Conservation (phyloP, 2,113 vertebrate genomes). For the Orcinus orca region DNA sequence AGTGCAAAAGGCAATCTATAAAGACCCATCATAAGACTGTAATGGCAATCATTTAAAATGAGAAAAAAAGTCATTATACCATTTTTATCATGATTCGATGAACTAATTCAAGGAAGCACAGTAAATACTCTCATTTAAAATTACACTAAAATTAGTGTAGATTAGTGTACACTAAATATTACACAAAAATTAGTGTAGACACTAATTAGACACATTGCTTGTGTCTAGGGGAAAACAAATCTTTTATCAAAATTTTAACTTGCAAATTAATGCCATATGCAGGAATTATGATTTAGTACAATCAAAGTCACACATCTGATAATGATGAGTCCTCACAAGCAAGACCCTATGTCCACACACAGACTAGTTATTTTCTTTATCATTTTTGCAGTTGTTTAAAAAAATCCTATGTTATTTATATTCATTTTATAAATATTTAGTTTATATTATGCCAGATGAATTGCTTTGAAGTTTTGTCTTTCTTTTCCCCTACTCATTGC, state of each 20-base stretch:
- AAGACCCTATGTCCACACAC: not conserved
- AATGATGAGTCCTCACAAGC: not conserved
- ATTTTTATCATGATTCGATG: conserved; percentile 9
- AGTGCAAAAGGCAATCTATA: not conserved
- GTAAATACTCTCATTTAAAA: conserved; percentile 36
- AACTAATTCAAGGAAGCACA: not conserved
- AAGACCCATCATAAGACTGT: not conserved
- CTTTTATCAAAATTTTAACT: conserved; percentile 10
- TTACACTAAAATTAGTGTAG: conserved; percentile 1
- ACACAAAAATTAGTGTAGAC: too few species aligned
- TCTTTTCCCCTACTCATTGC: not conserved
- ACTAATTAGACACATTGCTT: not conserved
- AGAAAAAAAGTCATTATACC: not conserved
- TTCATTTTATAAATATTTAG: conserved; percentile 21
- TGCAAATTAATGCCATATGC: not conserved
- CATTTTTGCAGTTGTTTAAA: not conserved
- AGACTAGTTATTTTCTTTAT: not conserved
- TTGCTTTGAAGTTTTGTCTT: not conserved
- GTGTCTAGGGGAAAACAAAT: not conserved
- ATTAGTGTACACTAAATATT: too few species aligned
- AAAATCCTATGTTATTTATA: not conserved
- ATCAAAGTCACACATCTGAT: not conserved
- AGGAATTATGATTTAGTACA: not conserved
- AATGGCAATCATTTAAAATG: conserved; percentile 30
- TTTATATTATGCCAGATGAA: not conserved